Evolutionary conservation across 2,113 vertebrate species (phyloP).

Genomic region (Scopus umbretta): DNA sequence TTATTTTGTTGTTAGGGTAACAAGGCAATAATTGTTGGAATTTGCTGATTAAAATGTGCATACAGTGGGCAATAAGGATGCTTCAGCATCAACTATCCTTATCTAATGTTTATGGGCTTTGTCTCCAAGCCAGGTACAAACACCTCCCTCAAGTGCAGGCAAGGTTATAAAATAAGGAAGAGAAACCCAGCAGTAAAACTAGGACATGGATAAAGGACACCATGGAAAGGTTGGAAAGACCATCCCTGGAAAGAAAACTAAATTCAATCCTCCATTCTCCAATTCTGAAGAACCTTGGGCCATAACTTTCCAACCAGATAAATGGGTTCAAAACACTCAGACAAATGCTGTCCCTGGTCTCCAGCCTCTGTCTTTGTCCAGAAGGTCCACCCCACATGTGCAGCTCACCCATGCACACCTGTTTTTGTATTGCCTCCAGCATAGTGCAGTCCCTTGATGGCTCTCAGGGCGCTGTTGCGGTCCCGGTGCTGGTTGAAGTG

Average conservation of each 20-base stretch:
- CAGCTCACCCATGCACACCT: slow-evolving; percentile 53
- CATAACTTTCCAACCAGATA: not conserved
- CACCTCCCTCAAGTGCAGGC: not conserved
- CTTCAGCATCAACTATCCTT: not conserved
- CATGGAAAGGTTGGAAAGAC: not conserved
- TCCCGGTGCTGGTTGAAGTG: slow-evolving; percentile 75
- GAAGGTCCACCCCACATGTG: not conserved
- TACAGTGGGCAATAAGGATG: not conserved
- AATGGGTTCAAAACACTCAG: not conserved
- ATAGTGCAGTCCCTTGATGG: slow-evolving; percentile 74
- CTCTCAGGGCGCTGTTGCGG: slow-evolving; percentile 76
- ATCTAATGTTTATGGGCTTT: not conserved
- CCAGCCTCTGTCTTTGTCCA: not conserved
- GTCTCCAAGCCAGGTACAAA: not conserved
- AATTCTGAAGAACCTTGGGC: not conserved
- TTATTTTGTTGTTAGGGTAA: not conserved
- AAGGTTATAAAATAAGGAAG: not conserved
- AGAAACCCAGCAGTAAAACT: not conserved
- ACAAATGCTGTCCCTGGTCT: not conserved
- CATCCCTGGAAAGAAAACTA: not conserved
- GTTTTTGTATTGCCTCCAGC: slow-evolving; percentile 86
- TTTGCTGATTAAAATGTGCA: not conserved
- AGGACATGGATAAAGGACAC: not conserved
- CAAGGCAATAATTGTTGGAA: not conserved
- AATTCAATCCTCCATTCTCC: fast-evolving